Evolutionary conservation across 2,888 invertebrate species (phyloP), one percentile per base, ranked within the genome.

Genomic region (Litoditis marina): DNA sequence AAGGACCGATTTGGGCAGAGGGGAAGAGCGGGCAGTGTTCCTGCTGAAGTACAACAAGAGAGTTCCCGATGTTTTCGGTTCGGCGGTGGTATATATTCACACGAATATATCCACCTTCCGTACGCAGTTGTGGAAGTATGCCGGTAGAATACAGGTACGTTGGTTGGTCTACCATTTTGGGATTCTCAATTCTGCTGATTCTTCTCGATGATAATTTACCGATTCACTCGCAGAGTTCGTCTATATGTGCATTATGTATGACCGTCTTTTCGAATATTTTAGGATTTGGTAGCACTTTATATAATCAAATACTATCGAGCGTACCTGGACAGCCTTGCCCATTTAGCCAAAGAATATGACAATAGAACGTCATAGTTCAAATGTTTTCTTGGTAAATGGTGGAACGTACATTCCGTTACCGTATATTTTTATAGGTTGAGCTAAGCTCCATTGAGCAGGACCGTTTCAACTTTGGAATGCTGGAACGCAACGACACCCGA

Each of bases 21-120:
- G 74, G 0, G 72, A 80, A 36, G 62, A 68, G 32, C 60, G 70
- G 1, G 71, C 76, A 7, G 76, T 72, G 4, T 74, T 82, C 53
- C 58, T 78, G 6, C 57, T 82, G 11, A 76, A 74, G 47, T 81
- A 81, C 68, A 68, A 70, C 46, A 66, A 70, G 47, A 68, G 65
- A 60, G 52, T 71, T 27, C 63, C 69, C 0, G 22, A 52, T 19
- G 44, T 62, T 8, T 73, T 72, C 50, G 64, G 71, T 2, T 67
- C 71, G 73, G 85, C 87, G 2, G 57, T 58, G 5, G 61, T 73
- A n/a, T 65, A 57, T 46, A 84, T 91, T 55, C 87, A 88, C 81
- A 90, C 90, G 25, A 91, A 91, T 84, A 87, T 90, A 63, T 90
- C 91, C 31, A 86, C 87, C 42, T 88, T 90, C 73, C 85, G 87